phyloP scores from a whole-genome alignment of 2,797 vertebrate species.

The Tapirus indicus region DNA sequence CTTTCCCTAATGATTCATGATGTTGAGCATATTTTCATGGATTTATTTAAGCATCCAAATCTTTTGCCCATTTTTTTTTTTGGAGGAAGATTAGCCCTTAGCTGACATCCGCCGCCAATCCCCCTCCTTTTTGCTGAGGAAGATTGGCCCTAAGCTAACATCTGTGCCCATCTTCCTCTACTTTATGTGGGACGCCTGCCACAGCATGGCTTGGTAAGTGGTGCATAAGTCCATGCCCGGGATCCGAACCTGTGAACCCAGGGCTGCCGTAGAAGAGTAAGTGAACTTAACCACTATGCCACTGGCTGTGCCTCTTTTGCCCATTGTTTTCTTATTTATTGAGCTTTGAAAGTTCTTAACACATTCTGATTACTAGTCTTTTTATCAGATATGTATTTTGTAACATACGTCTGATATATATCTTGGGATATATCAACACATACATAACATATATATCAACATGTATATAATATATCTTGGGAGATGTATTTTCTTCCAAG shows the following conservation, averaged over 20 bases:
- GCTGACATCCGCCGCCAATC: no score
- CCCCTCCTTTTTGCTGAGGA: no score
- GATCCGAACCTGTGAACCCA: no score
- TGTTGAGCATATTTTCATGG: constrained; percentile 22
- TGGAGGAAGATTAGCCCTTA: no score
- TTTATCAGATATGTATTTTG: background rate
- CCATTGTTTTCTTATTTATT: constrained; percentile 7
- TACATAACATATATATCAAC: background rate
- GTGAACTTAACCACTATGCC: no score
- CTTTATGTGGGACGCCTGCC: no score
- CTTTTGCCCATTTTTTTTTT: constrained; percentile 14
- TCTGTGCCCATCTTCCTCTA: no score
- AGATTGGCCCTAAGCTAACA: no score
- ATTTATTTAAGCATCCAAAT: constrained; percentile 25
- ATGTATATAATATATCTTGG: background rate
- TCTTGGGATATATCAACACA: background rate
- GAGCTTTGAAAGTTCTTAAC: constrained; percentile 5
- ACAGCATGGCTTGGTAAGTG: no score
- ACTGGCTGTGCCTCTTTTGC: background rate
- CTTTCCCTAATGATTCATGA: background rate
- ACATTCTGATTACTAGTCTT: background rate
- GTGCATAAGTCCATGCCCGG: no score
- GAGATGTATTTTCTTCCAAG: background rate
- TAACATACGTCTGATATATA: background rate
- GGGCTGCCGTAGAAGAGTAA: no score